phyloP scores from a whole-genome alignment of 1,140 invertebrate genomes.

The Drosophila gunungcola region DNA sequence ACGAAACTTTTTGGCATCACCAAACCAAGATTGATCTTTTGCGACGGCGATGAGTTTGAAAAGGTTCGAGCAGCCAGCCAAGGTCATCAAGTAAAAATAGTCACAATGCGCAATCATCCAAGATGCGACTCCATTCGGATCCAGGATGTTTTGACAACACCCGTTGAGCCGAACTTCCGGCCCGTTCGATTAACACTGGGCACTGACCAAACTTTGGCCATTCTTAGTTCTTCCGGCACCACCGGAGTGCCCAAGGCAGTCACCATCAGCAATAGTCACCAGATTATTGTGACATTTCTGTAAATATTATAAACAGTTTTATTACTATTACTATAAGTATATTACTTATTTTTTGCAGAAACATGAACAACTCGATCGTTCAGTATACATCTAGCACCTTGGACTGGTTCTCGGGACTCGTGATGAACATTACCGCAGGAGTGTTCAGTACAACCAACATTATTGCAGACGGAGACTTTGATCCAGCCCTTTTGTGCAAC shows the following conservation, averaged over 20 bases:
- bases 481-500: slow-evolving; percentile 6
- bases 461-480: slow-evolving; percentile 30
- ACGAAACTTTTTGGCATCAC: slow-evolving; percentile 26
- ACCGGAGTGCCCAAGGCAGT: slow-evolving; percentile 91
- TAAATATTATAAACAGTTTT: background rate
- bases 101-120: slow-evolving; percentile 32
- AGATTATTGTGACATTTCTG: slow-evolving; percentile 17
- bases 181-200: slow-evolving; percentile 21
- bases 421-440: slow-evolving; percentile 15
- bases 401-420: slow-evolving; percentile 15
- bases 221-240: slow-evolving; percentile 88
- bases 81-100: slow-evolving; percentile 14
- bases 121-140: slow-evolving; percentile 14
- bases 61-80: slow-evolving; percentile 32
- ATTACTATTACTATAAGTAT: too few species aligned
- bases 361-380: slow-evolving; percentile 9
- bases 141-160: slow-evolving; percentile 22
- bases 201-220: slow-evolving; percentile 61
- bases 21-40: slow-evolving; percentile 56
- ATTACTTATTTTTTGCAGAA: background rate
- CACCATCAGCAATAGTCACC: slow-evolving; percentile 87
- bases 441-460: slow-evolving; percentile 37
- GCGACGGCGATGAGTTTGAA: slow-evolving; percentile 46
- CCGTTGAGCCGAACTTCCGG: slow-evolving; percentile 20
- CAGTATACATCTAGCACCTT: slow-evolving; percentile 24